Evolutionary conservation across 2,888 invertebrate species (phyloP), one percentile per base, ranked within the genome.

Genomic region (Camponotus fellah): DNA sequence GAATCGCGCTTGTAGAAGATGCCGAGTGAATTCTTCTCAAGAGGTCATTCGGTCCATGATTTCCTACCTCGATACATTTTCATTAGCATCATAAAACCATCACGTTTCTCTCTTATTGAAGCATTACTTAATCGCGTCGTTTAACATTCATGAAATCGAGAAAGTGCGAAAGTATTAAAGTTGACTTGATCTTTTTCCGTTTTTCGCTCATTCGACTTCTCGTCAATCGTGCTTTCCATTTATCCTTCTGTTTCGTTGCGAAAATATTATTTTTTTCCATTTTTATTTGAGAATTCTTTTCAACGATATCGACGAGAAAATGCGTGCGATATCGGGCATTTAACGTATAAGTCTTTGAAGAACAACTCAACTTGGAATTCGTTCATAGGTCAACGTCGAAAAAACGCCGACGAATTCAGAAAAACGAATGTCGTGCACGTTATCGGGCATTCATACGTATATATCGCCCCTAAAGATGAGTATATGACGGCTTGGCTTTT

Each of bases 61-160:
- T 92, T 90, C 86, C 88, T 90, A 69, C 86, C 86, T 88, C 87
- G 90, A 92, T 92, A 91, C 91, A 91, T 92, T 92, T 92, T 92
- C 92, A 92, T 92, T 92, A 92, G 86, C 87, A 88, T 85, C 65
- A 58, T 26, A 86, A 8, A 89, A 88, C 87, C 87, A 62, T 66
- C 34, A 34, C 43, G 79, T 40, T 32, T 64, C 58, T 32, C 5
- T 53, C 12, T 12, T 49, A 17, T 60, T 77, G 56, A 62, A 14
- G 53, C 32, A 9, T 65, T 37, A n/a, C 34, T 77, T 65, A 65
- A 56, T 74, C 62, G 68, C n/a, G 62, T 10, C 72, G 64, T 71
- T 87, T 82, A 68, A 49, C 66, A 84, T 76, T 88, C 84, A 80
- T 64, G 83, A 82, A 56, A 17, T 43, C 65, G 10, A 17, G 40